Conservation (phyloP, 2,797 vertebrate genomes). For the Coccyzus lansbergi region DNA sequence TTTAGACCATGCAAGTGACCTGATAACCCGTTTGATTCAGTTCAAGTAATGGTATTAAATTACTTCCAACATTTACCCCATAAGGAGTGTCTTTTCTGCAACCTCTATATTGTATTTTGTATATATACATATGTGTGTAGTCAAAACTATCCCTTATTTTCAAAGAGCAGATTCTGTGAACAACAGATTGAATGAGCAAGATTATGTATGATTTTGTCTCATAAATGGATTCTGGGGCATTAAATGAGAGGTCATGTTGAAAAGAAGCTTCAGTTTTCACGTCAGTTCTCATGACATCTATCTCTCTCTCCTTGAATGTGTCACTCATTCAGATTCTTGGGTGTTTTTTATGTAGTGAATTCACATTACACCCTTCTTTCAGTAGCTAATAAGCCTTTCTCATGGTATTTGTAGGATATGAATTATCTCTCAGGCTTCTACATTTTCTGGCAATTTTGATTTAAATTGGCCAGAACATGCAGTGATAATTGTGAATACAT, state of each 20-base stretch:
- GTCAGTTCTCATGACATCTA: neutral
- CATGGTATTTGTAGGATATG: neutral
- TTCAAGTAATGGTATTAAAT: neutral
- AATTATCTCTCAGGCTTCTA: neutral
- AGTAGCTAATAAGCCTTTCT: neutral
- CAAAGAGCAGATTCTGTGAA: neutral
- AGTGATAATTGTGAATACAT: neutral
- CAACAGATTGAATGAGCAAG: neutral
- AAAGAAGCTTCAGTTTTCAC: neutral
- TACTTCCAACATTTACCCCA: accelerated
- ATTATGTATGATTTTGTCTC: accelerated
- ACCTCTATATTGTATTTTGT: neutral
- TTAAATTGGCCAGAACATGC: neutral
- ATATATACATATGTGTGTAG: too few species aligned
- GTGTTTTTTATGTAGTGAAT: neutral
- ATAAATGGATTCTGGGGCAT: neutral
- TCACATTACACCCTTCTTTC: accelerated
- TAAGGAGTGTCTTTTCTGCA: neutral
- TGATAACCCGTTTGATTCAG: neutral
- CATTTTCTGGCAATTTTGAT: neutral
- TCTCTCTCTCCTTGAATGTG: neutral
- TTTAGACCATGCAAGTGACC: neutral
- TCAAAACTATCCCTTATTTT: neutral
- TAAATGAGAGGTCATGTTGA: neutral
- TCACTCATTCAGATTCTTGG: neutral